Conservation (phyloP, 2,797 vertebrate genomes). For the Emys orbicularis region DNA sequence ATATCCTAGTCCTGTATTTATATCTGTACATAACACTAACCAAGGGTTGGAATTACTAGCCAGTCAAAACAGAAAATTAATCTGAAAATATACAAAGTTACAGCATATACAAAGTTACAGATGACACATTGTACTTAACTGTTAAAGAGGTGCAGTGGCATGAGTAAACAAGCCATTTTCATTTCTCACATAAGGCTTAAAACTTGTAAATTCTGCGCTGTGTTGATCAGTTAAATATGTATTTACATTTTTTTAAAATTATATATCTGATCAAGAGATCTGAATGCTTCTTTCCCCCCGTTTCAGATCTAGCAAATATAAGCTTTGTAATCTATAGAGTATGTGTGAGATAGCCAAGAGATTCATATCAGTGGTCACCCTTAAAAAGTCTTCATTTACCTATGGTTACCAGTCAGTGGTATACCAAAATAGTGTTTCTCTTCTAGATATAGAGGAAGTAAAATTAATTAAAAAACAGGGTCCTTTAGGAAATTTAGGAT, state of each 20-base stretch:
- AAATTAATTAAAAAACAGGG: neutral
- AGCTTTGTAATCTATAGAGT: neutral
- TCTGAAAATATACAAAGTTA: neutral
- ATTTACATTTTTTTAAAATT: neutral
- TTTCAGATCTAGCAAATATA: neutral
- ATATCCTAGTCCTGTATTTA: neutral
- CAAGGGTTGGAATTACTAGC: neutral
- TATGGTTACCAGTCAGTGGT: rapidly evolving
- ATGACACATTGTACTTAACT: neutral
- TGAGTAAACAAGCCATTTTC: neutral
- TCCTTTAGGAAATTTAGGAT: neutral
- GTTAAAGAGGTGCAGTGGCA: neutral
- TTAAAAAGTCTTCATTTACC: neutral
- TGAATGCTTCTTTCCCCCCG: neutral
- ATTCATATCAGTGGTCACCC: neutral
- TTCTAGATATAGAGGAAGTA: neutral
- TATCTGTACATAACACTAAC: neutral
- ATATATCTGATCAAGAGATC: neutral
- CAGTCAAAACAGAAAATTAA: neutral
- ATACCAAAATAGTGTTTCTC: neutral
- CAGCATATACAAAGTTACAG: neutral
- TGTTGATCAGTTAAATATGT: neutral
- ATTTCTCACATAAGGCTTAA: neutral
- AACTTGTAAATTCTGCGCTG: neutral
- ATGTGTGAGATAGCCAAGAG: neutral